Evolutionary conservation across 2,888 invertebrate genomes (phyloP), one percentile per base, ranked within the genome.

Genomic region (Labia minor): DNA sequence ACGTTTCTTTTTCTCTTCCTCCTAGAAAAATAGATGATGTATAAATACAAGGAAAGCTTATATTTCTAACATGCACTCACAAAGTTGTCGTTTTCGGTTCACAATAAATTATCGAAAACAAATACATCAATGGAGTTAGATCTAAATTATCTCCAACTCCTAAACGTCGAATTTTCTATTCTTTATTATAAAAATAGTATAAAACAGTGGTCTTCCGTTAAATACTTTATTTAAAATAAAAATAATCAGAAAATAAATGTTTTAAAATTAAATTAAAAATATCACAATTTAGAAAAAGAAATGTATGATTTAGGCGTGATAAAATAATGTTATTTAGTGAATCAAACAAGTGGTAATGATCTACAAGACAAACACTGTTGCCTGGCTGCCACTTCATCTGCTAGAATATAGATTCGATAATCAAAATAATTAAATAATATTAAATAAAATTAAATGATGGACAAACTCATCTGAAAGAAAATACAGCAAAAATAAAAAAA

Each of bases 1-100:
- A 75, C 94, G 88, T 83, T 96, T 95, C 82, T 89, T 88, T 80
- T 87, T 87, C 84, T 97, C 96, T 85, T 95, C 95, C 85, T 95
- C 96, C 96, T 97, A 91, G 85, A 86, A 86, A 81, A 83, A 79
- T 80, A 80, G 81, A 49, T 68, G 20, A 19, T 18, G 37, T 68
- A 69, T 68, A 37, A 68, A 68, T 49, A 69, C 65, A 49, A 65
- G 62, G 61, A 6, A 68, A 65, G 61, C 18, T 26, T 26, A 10
- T 3, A 16, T 16, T 63, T 61, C 49, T 61, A 62, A 61, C 67
- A 69, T 69, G 68, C 68, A 69, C 18, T 61, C 21, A 64, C 64
- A 37, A 19, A 14, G 1, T 37, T 11, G 37, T 37, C 49, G 16
- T 49, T 49, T 49, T 49, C 49, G n/a, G 49, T n/a, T 10, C 49